Percentiles rank a stretch among this genome's conserved stretches.
These are phyloP conservation scores for Myxocyprinus asiaticus DNA, from an alignment of 2,113 vertebrate genomes.

Conservation along the genomic window DNA sequence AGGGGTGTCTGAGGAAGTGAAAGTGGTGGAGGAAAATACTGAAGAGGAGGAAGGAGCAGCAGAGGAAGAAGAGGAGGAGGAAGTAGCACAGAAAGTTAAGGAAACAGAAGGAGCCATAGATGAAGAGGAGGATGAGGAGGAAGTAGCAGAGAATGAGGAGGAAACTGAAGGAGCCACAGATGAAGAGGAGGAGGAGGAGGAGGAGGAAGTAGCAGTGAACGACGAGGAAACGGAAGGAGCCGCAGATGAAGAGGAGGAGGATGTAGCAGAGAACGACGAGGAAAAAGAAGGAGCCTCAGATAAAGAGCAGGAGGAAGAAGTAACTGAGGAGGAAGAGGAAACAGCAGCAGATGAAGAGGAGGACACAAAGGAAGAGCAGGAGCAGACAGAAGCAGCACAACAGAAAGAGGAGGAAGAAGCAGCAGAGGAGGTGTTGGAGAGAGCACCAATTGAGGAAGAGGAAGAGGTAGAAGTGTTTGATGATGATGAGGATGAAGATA, in stretches of 20 bases:
- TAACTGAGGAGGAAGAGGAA: neutral
- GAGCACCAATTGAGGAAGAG: slow-evolving; percentile 15
- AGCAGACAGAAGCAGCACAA: neutral
- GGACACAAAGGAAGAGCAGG: too few relatives aligned
- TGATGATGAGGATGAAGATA: neutral
- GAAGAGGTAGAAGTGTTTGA: neutral
- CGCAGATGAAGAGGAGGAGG: slow-evolving; percentile 22
- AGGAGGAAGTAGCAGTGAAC: neutral
- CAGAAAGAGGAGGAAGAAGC: neutral
- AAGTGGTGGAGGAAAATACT: too few relatives aligned
- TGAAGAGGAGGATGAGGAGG: too few relatives aligned
- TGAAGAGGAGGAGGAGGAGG: slow-evolving; percentile 8
- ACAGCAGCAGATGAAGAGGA: slow-evolving; percentile 30
- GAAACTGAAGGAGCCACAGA: neutral
- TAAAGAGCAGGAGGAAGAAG: slow-evolving; percentile 16
- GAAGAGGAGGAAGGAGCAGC: too few relatives aligned
- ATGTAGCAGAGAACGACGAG: neutral
- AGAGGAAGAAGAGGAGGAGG: too few relatives aligned
- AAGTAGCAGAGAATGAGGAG: neutral
- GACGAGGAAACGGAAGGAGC: neutral
- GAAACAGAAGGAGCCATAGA: too few relatives aligned
- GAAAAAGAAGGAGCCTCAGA: slow-evolving; percentile 12
- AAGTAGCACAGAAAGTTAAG: too few relatives aligned
- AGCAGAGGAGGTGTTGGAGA: neutral
- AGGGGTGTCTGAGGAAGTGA: neutral